phyloP scores from a whole-genome alignment of 2,888 invertebrate genomes.

The Apoda limacodes region DNA sequence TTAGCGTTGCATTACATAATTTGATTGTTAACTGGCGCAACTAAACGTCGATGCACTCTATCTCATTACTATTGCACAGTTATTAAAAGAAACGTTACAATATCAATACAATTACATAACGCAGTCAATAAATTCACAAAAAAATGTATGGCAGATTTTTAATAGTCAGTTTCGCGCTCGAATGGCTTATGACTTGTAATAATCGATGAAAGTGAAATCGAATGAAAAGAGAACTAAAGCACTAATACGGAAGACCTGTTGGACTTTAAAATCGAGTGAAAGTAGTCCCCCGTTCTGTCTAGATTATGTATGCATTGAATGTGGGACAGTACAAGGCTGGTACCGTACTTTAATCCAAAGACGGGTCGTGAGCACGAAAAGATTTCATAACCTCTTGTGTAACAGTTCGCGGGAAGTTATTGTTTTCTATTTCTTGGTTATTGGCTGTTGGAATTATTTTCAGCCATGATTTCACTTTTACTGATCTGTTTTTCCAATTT shows the following conservation, averaged over 20 bases:
- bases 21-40: too few species aligned
- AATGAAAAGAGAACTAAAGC: neutral
- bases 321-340: conserved; percentile 1
- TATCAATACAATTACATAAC: too few species aligned
- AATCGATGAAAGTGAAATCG: conserved; percentile 12
- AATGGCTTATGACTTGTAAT: conserved; percentile 5
- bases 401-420: conserved; percentile 7
- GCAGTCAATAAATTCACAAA: too few species aligned
- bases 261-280: conserved; percentile 19
- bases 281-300: conserved; percentile 15
- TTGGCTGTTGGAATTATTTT: too few species aligned
- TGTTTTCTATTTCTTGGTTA: too few species aligned
- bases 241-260: conserved; percentile 6
- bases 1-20: too few species aligned
- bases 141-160: too few species aligned
- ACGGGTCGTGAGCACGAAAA: conserved; percentile 8
- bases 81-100: too few species aligned
- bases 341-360: conserved; percentile 16
- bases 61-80: too few species aligned
- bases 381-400: conserved; percentile 15
- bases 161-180: neutral
- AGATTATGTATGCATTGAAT: conserved; percentile 13
- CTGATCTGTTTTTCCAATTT: too few species aligned
- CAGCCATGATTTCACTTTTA: too few species aligned
- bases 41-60: too few species aligned